phyloP scores from a whole-genome alignment of 1,140 invertebrate genomes.

The Panagrolaimus sp. region DNA sequence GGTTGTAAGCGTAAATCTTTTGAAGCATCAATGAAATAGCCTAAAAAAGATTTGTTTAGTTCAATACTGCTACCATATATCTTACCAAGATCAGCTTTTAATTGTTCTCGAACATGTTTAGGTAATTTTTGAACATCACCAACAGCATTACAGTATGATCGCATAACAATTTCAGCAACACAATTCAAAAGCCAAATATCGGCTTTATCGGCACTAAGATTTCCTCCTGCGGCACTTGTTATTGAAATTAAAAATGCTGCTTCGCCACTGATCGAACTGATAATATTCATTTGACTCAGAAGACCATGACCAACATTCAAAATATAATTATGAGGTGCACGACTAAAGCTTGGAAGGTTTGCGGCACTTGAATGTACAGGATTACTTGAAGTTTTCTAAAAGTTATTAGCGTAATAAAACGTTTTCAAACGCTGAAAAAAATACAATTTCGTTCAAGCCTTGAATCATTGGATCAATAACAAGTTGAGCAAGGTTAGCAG shows the following conservation, averaged over 20 bases:
- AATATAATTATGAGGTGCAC: conserved; percentile 18
- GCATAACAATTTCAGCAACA: conserved; percentile 4
- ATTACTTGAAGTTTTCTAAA: background rate
- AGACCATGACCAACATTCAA: background rate
- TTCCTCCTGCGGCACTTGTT: background rate
- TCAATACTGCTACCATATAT: too few species aligned
- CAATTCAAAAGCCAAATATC: conserved; percentile 8
- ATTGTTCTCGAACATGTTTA: background rate
- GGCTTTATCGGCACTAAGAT: background rate
- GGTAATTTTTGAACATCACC: conserved; percentile 9
- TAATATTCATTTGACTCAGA: background rate
- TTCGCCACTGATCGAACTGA: background rate
- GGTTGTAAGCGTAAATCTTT: background rate
- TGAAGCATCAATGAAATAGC: conserved; percentile 9
- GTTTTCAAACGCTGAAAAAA: background rate
- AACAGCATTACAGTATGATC: background rate
- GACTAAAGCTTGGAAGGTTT: conserved; percentile 1
- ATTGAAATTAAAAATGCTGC: conserved; percentile 4
- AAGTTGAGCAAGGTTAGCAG: background rate
- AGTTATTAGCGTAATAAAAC: background rate
- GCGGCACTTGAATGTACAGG: background rate
- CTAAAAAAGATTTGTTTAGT: too few species aligned
- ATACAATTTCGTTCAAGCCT: conserved; percentile 9
- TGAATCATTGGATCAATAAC: conserved; percentile 8
- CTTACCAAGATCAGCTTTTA: conserved; percentile 1